phyloP scores from a whole-genome alignment of 2,797 vertebrate species.

The Chloroceryle amazona region DNA sequence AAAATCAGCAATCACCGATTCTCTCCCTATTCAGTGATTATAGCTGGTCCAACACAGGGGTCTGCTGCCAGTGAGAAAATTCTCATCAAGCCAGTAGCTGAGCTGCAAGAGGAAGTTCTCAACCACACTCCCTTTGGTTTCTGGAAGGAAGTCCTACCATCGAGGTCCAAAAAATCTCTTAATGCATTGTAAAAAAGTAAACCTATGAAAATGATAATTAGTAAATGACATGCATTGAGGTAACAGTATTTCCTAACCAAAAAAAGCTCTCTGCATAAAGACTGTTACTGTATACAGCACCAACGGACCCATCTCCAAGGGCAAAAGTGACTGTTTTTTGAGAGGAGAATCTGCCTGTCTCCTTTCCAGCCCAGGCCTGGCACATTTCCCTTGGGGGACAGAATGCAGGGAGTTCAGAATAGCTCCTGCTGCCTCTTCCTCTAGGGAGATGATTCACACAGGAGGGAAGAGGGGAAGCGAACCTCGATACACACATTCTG shows the following conservation, averaged over 20 bases:
- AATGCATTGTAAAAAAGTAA: neutral
- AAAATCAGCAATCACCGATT: neutral
- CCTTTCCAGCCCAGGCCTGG: neutral
- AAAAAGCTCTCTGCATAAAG: neutral
- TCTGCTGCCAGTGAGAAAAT: neutral
- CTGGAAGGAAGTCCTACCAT: neutral
- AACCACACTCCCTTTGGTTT: neutral
- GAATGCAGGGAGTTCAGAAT: neutral
- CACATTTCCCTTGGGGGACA: neutral
- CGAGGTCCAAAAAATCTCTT: neutral
- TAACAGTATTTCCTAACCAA: neutral
- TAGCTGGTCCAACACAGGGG: neutral
- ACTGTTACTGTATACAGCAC: neutral
- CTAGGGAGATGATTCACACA: neutral
- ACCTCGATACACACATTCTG: fast-evolving
- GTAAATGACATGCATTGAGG: neutral
- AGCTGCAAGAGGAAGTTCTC: neutral
- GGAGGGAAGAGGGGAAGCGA: neutral
- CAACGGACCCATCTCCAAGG: neutral
- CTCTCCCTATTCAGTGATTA: neutral
- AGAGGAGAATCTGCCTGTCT: neutral
- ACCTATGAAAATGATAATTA: neutral
- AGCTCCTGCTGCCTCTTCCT: neutral
- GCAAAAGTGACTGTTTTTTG: neutral
- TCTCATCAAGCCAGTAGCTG: neutral